Evolutionary conservation across 2,113 vertebrate species (phyloP), one percentile per base, ranked within the genome.

Genomic region (Cyanoramphus novaezelandiae): DNA sequence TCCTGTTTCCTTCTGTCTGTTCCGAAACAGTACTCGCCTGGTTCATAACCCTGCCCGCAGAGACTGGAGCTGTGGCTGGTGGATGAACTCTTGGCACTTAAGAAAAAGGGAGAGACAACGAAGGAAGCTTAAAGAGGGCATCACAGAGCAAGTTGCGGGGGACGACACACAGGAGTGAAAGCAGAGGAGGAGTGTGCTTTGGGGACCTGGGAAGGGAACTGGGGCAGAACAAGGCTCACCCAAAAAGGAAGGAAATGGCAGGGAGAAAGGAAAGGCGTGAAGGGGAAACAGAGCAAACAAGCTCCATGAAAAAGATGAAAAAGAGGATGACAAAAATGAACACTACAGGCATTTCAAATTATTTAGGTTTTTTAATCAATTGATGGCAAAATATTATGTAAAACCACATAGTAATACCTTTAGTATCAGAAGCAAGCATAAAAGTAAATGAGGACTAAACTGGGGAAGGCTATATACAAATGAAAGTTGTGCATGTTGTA

Each of bases 351-450:
- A 33, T 85, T 90, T 79, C n/a, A 59, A 71, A 41, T 92, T 69
- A 33, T 84, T 81, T 1, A 17, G 1, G 21, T 43, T 94, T 93
- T 96, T 95, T 91, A 92, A 95, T 95, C 57, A 84, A 94, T 74
- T 67, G 17, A 82, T 72, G 86, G 81, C 70, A 96, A 94, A 94
- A 79, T 82, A 93, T 5, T 82, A 46, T 44, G 84, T 79, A 92
- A 93, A 96, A 82, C 8, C 49, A 69, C 67, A 23, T 3, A 28
- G 55, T 90, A 75, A 44, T 53, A 81, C n/a, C 70, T 92, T 71
- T 18, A 82, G 52, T 86, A 70, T 71, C 52, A 64, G 49, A 59
- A 87, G 67, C 70, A 89, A 82, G 77, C 67, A 82, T 49, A 93
- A 43, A 81, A 92, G 55, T 35, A 60, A 88, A 94, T 0, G 0